These are phyloP conservation scores for Mesorhabditis spiculigera DNA, from an alignment of 2,888 invertebrate species.

Conservation along the genomic window DNA sequence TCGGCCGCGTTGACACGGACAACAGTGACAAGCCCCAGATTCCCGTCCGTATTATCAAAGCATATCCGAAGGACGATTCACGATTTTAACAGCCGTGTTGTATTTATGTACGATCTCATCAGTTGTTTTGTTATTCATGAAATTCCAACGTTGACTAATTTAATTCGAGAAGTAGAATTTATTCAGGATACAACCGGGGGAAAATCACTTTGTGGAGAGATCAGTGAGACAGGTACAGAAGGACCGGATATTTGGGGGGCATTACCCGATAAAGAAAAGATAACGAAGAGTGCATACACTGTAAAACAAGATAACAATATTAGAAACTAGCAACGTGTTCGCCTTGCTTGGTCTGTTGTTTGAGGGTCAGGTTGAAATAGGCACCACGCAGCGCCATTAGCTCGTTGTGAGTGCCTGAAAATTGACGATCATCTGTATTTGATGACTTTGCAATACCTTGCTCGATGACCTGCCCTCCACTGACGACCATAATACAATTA, in stretches of 20 bases:
- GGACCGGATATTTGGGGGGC: not conserved
- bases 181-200: not conserved
- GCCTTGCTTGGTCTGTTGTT: conserved; percentile 28
- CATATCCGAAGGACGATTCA: conserved; percentile 43
- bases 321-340: not conserved
- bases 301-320: not conserved
- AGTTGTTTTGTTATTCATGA: not conserved
- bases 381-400: conserved; percentile 69
- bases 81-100: conserved; percentile 9
- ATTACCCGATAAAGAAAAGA: not conserved
- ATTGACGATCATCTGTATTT: not conserved
- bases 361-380: conserved; percentile 66
- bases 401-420: conserved; percentile 70
- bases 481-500: conserved; percentile 18
- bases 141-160: not conserved
- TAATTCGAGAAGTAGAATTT: not conserved
- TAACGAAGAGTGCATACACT: not conserved
- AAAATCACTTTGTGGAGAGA: not conserved
- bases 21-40: conserved; percentile 85
- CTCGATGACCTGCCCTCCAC: conserved; percentile 5
- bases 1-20: conserved; percentile 90
- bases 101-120: not conserved
- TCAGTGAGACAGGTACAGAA: not conserved
- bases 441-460: conserved; percentile 1
- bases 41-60: conserved; percentile 67